These are phyloP conservation scores for Himalopsyche anomala DNA, from an alignment of 2,888 invertebrate genomes.

Conservation along the genomic window DNA sequence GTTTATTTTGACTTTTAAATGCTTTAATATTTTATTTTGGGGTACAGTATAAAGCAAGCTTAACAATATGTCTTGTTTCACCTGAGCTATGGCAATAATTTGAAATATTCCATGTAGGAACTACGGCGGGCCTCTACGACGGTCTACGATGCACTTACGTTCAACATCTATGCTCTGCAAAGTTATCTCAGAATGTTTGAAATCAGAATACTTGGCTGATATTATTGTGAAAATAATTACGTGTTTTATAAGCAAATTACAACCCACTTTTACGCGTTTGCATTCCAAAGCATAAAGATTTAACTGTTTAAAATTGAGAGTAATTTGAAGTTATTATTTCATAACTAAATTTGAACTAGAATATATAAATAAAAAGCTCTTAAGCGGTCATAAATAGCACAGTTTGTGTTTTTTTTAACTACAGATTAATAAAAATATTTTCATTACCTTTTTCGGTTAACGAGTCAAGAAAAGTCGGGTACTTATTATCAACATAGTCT, in stretches of 20 bases:
- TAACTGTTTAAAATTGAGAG: too few species aligned
- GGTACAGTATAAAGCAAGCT: not conserved
- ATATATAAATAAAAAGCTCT: too few species aligned
- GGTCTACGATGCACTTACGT: not conserved
- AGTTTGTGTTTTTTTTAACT: too few species aligned
- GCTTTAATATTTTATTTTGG: too few species aligned
- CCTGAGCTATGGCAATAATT: conserved; percentile 11
- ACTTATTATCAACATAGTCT: too few species aligned
- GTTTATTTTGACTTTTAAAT: too few species aligned
- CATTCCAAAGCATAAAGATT: not conserved
- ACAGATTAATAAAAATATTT: too few species aligned
- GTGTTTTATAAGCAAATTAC: not conserved
- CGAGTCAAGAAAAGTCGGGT: too few species aligned
- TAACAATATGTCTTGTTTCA: not conserved
- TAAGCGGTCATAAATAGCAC: too few species aligned
- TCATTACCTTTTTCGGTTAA: too few species aligned
- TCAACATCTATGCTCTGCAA: not conserved
- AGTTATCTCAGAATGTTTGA: not conserved
- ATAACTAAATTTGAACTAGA: too few species aligned
- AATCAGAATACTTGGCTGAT: conserved; percentile 2
- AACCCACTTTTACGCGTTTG: not conserved
- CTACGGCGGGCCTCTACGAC: not conserved
- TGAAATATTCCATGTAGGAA: conserved; percentile 30
- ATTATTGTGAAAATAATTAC: not conserved
- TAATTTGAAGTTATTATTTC: too few species aligned